phyloP scores from a whole-genome alignment of 2,797 vertebrate species.

The Carapus acus region DNA sequence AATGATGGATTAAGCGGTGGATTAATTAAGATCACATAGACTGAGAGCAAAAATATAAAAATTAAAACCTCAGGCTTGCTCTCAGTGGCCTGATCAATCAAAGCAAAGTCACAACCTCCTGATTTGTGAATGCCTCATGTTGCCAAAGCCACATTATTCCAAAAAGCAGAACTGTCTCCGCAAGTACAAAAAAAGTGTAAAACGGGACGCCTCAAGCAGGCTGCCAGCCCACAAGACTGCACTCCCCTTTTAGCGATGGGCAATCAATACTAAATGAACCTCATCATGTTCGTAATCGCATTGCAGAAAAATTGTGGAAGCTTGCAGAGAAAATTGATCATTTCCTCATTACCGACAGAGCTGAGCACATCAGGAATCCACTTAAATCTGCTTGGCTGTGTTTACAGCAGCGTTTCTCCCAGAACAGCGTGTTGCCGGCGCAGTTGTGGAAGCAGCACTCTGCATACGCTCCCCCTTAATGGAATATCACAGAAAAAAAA shows the following conservation, averaged over 20 bases:
- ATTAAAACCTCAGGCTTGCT: too few species aligned
- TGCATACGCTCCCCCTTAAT: conserved; percentile 5
- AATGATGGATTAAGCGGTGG: too few species aligned
- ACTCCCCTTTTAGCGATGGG: neutral
- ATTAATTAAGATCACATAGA: too few species aligned
- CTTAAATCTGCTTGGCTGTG: neutral
- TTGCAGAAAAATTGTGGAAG: neutral
- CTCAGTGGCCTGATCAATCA: too few species aligned
- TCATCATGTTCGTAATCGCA: neutral
- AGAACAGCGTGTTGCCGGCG: conserved; percentile 3
- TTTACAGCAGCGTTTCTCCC: conserved; percentile 6
- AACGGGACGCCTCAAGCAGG: neutral
- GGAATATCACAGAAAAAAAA: conserved; percentile 6
- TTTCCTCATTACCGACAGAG: neutral
- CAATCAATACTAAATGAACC: neutral
- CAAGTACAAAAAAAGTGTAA: neutral
- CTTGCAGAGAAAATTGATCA: neutral
- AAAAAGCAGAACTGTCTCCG: too few species aligned
- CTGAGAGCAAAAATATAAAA: too few species aligned
- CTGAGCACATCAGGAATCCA: neutral
- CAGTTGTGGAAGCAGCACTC: neutral
- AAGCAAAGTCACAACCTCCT: too few species aligned
- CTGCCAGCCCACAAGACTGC: neutral
- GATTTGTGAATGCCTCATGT: too few species aligned
- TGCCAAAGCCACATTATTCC: neutral